Percentiles rank a stretch among this genome's conserved stretches.
Conservation (phyloP, 2,888 invertebrate genomes). For the Azorinus chamasolen region DNA sequence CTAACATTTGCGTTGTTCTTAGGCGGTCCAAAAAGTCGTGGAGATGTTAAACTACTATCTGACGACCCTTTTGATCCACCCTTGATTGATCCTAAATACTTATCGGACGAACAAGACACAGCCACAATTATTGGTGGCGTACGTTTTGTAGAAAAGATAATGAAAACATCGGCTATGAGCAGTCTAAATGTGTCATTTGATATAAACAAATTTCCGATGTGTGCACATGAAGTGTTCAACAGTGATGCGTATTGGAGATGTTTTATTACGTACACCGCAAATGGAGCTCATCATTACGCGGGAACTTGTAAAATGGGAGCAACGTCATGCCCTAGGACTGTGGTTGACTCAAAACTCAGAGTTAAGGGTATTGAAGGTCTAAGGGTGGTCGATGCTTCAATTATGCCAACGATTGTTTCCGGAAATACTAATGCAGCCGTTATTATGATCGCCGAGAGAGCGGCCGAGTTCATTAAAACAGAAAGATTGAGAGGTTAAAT, state of each 20-base stretch:
- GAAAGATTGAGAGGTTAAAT: neutral
- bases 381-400: slow-evolving; percentile 42
- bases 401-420: slow-evolving; percentile 30
- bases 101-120: slow-evolving; percentile 87
- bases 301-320: slow-evolving; percentile 47
- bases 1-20: slow-evolving; percentile 18
- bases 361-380: slow-evolving; percentile 45
- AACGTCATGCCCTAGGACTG: slow-evolving; percentile 10
- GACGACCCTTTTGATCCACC: slow-evolving; percentile 93
- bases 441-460: slow-evolving; percentile 56
- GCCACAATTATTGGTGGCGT: slow-evolving; percentile 36
- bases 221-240: slow-evolving; percentile 21
- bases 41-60: slow-evolving; percentile 92
- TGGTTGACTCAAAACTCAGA: slow-evolving; percentile 31
- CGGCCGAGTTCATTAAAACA: slow-evolving; percentile 31
- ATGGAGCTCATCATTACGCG: slow-evolving; percentile 26
- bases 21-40: slow-evolving; percentile 90
- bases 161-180: slow-evolving; percentile 25
- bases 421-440: slow-evolving; percentile 47
- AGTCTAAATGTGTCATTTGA: slow-evolving; percentile 17
- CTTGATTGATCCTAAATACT: slow-evolving; percentile 96
- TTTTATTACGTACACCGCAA: slow-evolving; percentile 25
- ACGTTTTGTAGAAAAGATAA: slow-evolving; percentile 10
- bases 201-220: slow-evolving; percentile 6
- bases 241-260: slow-evolving; percentile 43